Evolutionary conservation across 2,797 vertebrate genomes (phyloP).

Genomic region (Dendrocincla fuliginosa): DNA sequence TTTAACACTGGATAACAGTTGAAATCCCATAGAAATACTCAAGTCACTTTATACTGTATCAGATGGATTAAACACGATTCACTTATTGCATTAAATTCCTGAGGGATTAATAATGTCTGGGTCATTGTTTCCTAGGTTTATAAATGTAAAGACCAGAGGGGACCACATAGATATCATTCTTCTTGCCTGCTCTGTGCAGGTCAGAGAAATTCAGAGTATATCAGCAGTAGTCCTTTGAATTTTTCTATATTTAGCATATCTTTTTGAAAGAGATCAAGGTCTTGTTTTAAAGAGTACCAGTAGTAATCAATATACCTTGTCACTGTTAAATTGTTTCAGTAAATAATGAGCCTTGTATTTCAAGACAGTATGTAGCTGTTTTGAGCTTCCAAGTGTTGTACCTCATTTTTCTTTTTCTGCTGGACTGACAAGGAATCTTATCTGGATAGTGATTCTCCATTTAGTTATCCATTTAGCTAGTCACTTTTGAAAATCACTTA

Average conservation of each 20-base stretch:
- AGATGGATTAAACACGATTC: slow-evolving; percentile 40
- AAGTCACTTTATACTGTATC: neutral
- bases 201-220: neutral
- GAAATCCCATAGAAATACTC: slow-evolving; percentile 16
- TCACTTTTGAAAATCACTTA: neutral
- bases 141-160: neutral
- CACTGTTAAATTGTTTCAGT: neutral
- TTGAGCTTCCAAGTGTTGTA: neutral
- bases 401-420: neutral
- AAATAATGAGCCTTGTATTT: neutral
- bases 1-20: slow-evolving; percentile 38
- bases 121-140: slow-evolving; percentile 19
- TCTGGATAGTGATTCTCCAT: neutral
- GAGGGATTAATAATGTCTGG: slow-evolving; percentile 10
- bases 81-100: slow-evolving; percentile 34
- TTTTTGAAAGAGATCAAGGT: neutral
- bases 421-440: neutral
- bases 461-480: neutral
- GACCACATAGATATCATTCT: neutral
- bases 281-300: neutral
- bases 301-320: neutral
- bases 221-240: neutral
- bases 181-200: neutral
- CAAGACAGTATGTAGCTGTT: neutral
- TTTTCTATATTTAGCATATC: neutral